phyloP scores from a whole-genome alignment of 30 jellyfish, hydroid and myxozoan species.

The Catostylus mosaicus region DNA sequence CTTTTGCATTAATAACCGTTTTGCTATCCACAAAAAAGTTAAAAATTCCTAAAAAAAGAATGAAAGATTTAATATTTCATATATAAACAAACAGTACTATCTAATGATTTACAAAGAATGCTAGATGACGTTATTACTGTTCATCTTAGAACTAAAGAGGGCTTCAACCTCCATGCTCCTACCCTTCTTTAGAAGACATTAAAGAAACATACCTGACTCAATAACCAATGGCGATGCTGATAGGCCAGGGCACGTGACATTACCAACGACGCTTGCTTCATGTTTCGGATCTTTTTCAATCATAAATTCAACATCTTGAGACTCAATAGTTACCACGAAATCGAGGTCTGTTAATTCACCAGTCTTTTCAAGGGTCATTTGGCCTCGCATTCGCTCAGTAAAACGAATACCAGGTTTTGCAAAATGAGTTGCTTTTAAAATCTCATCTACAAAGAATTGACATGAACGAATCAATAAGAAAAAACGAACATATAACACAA shows the following conservation, averaged over 20 bases:
- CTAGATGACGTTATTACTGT: not conserved
- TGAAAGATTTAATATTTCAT: not conserved
- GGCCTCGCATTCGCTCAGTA: conserved; percentile 75
- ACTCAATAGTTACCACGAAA: conserved; percentile 58
- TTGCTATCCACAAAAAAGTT: conserved; percentile 56
- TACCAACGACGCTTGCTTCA: conserved; percentile 58
- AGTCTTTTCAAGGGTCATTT: conserved; percentile 32
- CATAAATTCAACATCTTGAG: conserved; percentile 68
- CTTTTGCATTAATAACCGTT: conserved; percentile 64
- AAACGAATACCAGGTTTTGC: conserved; percentile 70
- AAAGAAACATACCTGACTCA: conserved; percentile 22
- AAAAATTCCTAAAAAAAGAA: conserved; percentile 49
- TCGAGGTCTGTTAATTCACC: conserved; percentile 44
- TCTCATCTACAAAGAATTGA: conserved; percentile 3
- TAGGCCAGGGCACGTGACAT: conserved; percentile 65
- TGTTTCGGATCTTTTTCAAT: conserved; percentile 44
- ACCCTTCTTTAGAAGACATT: not conserved
- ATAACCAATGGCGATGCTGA: conserved; percentile 51
- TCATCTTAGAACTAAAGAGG: not conserved
- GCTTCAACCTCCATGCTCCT: not conserved
- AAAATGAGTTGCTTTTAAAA: conserved; percentile 1
- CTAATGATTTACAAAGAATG: not conserved
- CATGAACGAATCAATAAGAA: too few species aligned
- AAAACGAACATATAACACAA: too few species aligned
- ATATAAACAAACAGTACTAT: not conserved